Percentiles rank a stretch among this genome's conserved stretches.
phyloP scores from a whole-genome alignment of 2,797 vertebrate genomes.

The Urocyon cinereoargenteus region DNA sequence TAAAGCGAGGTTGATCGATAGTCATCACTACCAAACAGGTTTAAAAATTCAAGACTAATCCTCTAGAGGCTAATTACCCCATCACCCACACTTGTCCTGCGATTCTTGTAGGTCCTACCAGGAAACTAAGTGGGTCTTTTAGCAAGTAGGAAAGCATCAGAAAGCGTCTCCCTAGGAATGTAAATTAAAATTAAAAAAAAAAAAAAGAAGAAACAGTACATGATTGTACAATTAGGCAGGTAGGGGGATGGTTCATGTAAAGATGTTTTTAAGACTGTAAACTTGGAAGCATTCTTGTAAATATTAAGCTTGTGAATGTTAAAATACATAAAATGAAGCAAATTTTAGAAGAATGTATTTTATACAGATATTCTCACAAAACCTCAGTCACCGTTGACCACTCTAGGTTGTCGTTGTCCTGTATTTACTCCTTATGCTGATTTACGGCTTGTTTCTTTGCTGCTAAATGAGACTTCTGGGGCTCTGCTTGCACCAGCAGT shows the following conservation, averaged over 20 bases:
- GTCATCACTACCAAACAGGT: background rate
- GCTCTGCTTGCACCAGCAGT: background rate
- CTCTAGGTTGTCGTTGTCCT: background rate
- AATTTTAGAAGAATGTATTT: background rate
- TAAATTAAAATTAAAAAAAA: background rate
- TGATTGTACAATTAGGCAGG: background rate
- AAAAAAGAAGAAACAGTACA: background rate
- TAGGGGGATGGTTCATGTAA: background rate
- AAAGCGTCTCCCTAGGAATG: background rate
- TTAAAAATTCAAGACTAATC: background rate
- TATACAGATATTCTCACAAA: background rate
- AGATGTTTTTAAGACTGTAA: background rate
- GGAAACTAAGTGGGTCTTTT: background rate
- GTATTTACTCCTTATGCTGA: background rate
- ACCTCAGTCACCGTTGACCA: background rate
- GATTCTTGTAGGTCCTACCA: background rate
- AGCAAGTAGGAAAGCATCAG: background rate
- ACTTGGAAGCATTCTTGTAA: background rate
- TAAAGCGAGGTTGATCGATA: background rate
- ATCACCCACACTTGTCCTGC: background rate
- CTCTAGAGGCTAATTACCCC: background rate
- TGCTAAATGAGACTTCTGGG: constrained; percentile 17
- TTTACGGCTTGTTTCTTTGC: background rate
- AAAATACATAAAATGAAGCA: background rate
- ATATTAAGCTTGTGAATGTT: constrained; percentile 33